Base-by-base conservation (phyloP, 2,797 vertebrate species). In the Mus caroli region DNA sequence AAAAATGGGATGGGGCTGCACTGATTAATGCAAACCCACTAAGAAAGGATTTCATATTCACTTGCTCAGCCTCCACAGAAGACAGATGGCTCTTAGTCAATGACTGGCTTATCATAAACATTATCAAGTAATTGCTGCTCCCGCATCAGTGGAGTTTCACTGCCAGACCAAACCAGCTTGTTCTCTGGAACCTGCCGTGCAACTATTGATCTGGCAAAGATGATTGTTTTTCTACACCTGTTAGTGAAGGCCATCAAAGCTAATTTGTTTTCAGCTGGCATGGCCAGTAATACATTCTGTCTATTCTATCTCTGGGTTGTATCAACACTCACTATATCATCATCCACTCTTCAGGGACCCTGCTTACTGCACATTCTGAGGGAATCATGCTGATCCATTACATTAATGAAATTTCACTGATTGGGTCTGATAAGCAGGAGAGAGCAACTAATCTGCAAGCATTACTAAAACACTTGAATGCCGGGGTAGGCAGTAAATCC, bases 181-280 rank as follows among this genome's bases (percentile, higher is more conserved):
- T 92, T 79, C 69, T 73, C 34, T 77, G 54, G 9, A 88, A 79
- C 46, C 46, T 75, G 54, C 67, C 37, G 10, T 69, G 77, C 76
- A 91, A 8, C 46, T 80, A 88, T 43, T 52, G 54, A 95, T 90
- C 73, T 78, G n/a, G 60, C 8, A 82, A 96, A 88, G 95, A 52
- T 75, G 37, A 75, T 40, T 79, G 50, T n/a, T 80, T 95, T 80
- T 31, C 60, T 85, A 26, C 43, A 79, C 31, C 34, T 95, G 50
- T 85, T 67, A 75, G 54, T 93, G 34, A 90, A 94, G 67, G 43
- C 60, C 54, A 95, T 54, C 85, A 71, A 4, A 88, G 96, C 37
- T 58, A 37, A 77, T 91, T 91, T 83, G 82, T 76, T 93, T 95
- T 87, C 54, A 40, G 37, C 31, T 50, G 43, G 50, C 73, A 78